Conservation (phyloP, 2,797 vertebrate genomes). For the Fistularia tabacaria region DNA sequence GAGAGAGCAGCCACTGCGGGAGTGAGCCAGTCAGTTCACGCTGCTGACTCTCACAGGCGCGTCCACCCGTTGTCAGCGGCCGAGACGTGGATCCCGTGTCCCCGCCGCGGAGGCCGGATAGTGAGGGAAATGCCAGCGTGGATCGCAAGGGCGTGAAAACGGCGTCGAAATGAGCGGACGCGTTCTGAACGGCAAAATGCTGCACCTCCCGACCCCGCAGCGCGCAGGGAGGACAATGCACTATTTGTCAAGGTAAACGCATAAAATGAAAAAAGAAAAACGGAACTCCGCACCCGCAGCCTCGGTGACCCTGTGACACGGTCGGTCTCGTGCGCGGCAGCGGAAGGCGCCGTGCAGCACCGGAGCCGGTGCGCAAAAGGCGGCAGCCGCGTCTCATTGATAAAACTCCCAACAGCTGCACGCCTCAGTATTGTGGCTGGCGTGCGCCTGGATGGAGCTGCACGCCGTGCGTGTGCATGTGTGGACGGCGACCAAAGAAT, state of each 20-base stretch:
- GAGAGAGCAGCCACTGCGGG: conserved; percentile 59
- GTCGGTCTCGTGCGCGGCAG: not conserved
- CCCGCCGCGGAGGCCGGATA: not conserved
- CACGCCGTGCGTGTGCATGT: no score
- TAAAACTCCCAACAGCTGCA: conserved; percentile 51
- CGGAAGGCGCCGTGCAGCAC: not conserved
- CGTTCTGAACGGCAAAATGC: conserved; percentile 77
- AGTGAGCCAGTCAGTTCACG: conserved; percentile 57
- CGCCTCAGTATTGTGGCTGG: conserved; percentile 25
- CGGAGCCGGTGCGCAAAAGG: conserved; percentile 57
- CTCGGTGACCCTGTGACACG: no score
- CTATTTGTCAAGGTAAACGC: conserved; percentile 77
- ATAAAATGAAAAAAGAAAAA: no score
- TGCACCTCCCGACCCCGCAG: conserved; percentile 74
- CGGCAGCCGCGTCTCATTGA: conserved; percentile 57
- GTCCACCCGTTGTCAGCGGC: conserved; percentile 25
- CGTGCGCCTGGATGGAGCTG: not conserved
- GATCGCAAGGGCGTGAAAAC: conserved; percentile 62
- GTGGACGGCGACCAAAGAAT: no score
- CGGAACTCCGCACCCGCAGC: no score
- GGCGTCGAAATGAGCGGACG: conserved; percentile 73
- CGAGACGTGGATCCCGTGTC: conserved; percentile 20
- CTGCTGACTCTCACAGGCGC: conserved; percentile 64
- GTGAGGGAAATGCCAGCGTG: conserved; percentile 52
- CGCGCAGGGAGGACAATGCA: conserved; percentile 76